Base-by-base conservation (phyloP, 2,113 vertebrate genomes). In the Dipodomys stephensi region DNA sequence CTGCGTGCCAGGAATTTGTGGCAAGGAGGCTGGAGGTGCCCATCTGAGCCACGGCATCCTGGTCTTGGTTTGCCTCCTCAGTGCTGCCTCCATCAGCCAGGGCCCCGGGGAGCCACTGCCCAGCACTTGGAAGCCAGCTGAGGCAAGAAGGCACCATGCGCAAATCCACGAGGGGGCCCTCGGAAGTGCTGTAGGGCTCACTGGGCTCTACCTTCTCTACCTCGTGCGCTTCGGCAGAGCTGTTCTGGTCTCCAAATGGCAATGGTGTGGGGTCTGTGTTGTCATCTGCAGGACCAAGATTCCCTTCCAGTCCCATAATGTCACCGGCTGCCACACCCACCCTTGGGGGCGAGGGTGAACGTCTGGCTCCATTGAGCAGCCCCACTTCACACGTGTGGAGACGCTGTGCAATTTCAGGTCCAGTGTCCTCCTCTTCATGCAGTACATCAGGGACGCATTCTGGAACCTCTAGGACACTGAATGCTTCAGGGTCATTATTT, bases 391-490 rank as follows among this genome's bases (percentile, higher is more conserved):
- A 92, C 6, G 91, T 57, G 35, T 57, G 49, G 27, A 44, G 44
- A 7, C 82, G 68, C 7, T 44, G 94, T 22, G 95, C 97, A 19
- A 90, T 1, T 68, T 96, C 94, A 39, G 39, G 2, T 22, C 30
- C 68, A 30, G 53, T 35, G n/a, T 74, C 74, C 7, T 77, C 83
- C 9, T 95, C 96, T 74, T 96, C 95, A 1, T 32, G 95, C 16
- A 94, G 68, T 0, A 90, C 23, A 1, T 83, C 64, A n/a, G 96
- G 94, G 0, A 60, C 13, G 4, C 92, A 95, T 20, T 97, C 98
- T 0, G 98, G 96, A 39, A 95, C 96, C 86, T 97, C 98, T 0
- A 98, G 88, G n/a, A 97, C 86, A 72, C 97, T 97, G 64, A 98
- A 98, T 0, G 97, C 92, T 82, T 98, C 98, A 0, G 96, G 97